Evolutionary conservation across 2,113 vertebrate genomes (phyloP), one percentile per base, ranked within the genome.

Genomic region (Varanus komodoensis): DNA sequence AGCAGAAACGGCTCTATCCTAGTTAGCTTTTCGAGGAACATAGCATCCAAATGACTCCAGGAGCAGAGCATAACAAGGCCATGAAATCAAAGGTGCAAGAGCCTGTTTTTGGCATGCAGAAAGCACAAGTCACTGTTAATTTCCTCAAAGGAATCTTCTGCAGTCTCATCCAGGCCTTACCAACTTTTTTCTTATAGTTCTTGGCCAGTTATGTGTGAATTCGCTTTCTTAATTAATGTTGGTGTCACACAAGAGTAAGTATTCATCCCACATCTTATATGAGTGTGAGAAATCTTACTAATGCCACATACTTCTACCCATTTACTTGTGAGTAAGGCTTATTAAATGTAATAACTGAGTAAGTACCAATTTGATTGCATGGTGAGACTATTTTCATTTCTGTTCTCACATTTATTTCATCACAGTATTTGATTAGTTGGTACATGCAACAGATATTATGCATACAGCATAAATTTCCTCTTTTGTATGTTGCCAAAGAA

Each of bases 361-460:
- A 61, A 61, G 15, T 61, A 61, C 11, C 2, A 14, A 61, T 61
- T 15, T 14, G 57, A 61, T 61, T 61, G 8, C 57, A 61, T 15
- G 15, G 11, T 61, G 15, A 61, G 15, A 11, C 57, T 14, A 61
- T 15, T 61, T 61, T 61, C 57, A 61, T 64, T 14, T 44, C 82
- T 11, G 38, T 34, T 34, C 9, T 38, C n/a, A 67, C n/a, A 17
- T 79, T 84, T 79, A 91, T 89, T 90, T 84, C 86, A 87, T 25
- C 34, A 71, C 64, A 50, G 75, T 81, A 93, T 90, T 89, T 75
- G 50, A 86, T 15, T 1, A 80, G 52, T 29, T 89, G 71, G 74
- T 17, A 73, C 57, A 92, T 74, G 38, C 44, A 93, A 12, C 87
- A 91, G 73, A 93, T 54, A 32, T 78, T 67, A 2, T 38, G 9